A percentile compares a stretch with the other conserved stretches of the same genome.
These are phyloP conservation scores for Mormyrus iriodes DNA, from an alignment of 2,113 vertebrate genomes.

Conservation along the genomic window DNA sequence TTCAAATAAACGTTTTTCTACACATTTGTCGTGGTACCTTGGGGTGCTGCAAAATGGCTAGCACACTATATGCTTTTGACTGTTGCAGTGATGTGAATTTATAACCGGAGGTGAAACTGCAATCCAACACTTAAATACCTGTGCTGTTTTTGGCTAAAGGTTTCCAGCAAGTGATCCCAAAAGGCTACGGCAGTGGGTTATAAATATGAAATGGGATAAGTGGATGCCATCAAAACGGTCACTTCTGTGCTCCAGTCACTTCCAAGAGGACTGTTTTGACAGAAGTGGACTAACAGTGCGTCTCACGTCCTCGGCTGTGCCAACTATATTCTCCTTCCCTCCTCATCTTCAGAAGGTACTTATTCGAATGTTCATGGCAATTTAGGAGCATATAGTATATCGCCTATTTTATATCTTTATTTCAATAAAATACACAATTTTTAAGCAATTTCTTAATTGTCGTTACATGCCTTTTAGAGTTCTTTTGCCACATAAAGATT, in stretches of 20 bases:
- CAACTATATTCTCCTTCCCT: constrained; percentile 1
- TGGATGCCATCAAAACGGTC: constrained; percentile 7
- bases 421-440: neutral
- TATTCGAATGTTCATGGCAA: neutral
- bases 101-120: neutral
- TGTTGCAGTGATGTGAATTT: neutral
- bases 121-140: neutral
- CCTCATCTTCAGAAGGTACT: constrained; percentile 9
- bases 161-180: constrained; percentile 8
- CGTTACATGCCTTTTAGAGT: neutral
- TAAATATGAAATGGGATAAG: constrained; percentile 12
- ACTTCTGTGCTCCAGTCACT: constrained; percentile 5
- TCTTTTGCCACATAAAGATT: neutral
- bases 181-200: constrained; percentile 5
- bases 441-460: neutral
- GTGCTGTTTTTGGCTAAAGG: neutral
- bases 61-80: neutral
- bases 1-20: neutral
- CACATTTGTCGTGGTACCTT: neutral
- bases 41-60: neutral
- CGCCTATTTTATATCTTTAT: neutral
- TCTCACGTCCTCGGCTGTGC: neutral
- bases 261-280: neutral
- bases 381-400: neutral
- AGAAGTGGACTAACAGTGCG: constrained; percentile 6